A percentile compares a stretch with the other conserved stretches of the same genome.
Evolutionary conservation across 2,113 vertebrate genomes (phyloP).

Genomic region (Parus major): DNA sequence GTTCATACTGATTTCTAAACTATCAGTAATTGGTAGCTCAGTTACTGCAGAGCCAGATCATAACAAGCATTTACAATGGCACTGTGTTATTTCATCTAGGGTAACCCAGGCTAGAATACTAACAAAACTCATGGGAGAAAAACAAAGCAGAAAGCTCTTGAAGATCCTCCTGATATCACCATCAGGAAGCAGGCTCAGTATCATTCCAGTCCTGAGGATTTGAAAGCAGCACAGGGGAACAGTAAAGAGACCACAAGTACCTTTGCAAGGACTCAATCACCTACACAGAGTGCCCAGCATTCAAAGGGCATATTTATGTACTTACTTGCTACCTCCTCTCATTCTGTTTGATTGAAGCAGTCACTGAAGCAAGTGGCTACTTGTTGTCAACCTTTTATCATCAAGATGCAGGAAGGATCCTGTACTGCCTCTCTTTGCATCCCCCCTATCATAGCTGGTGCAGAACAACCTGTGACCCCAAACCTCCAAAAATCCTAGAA

Average conservation of each 20-base stretch:
- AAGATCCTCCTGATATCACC: not conserved
- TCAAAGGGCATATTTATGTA: not conserved
- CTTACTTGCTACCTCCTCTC: not conserved
- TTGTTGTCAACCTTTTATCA: not conserved
- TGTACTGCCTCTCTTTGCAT: not conserved
- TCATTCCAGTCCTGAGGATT: not conserved
- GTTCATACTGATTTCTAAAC: not conserved
- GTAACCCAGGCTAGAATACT: not conserved
- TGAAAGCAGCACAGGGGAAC: not conserved
- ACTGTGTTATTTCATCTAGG: not conserved
- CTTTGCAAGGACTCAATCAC: not conserved
- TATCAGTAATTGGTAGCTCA: not conserved
- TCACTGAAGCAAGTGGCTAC: not conserved
- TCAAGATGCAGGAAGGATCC: not conserved
- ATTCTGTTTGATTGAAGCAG: not conserved
- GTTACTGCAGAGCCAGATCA: not conserved
- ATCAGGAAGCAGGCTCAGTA: not conserved
- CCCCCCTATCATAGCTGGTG: fast-evolving
- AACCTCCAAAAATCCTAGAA: not conserved
- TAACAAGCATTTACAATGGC: not conserved
- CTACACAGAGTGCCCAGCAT: not conserved
- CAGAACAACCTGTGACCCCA: not conserved
- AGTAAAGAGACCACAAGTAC: not conserved
- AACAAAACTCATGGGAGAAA: not conserved
- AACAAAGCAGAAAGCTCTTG: not conserved